phyloP scores from a whole-genome alignment of 30 jellyfish, hydroid and myxozoan genomes.

The Morbakka virulenta region DNA sequence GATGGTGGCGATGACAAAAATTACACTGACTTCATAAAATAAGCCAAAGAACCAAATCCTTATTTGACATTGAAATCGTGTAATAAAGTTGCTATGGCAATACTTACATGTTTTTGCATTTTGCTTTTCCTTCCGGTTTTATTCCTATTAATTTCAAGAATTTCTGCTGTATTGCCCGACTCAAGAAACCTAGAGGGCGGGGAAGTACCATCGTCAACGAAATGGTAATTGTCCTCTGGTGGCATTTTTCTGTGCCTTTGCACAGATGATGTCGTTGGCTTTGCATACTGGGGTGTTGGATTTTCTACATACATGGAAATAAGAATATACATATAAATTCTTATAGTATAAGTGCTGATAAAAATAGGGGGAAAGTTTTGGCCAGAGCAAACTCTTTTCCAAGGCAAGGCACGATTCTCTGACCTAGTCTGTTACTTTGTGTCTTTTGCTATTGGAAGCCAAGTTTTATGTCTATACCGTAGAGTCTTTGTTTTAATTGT shows the following conservation, averaged over 20 bases:
- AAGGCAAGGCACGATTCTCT: not conserved
- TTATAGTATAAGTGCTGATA: too few relatives aligned
- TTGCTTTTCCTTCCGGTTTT: not conserved
- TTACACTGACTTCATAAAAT: too few relatives aligned
- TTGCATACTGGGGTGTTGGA: conserved; percentile 60
- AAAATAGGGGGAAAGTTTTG: too few relatives aligned
- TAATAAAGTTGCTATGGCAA: too few relatives aligned
- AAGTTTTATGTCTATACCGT: too few relatives aligned
- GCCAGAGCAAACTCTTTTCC: too few relatives aligned
- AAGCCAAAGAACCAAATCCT: too few relatives aligned
- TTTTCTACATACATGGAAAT: conserved; percentile 5
- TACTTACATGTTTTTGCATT: too few relatives aligned
- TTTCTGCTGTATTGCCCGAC: not conserved
- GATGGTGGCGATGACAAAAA: too few relatives aligned
- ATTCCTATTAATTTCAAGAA: conserved; percentile 2
- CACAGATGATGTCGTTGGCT: conserved; percentile 75
- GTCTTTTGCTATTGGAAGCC: too few relatives aligned
- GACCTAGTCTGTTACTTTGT: not conserved
- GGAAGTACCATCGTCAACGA: not conserved
- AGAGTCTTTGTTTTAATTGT: too few relatives aligned
- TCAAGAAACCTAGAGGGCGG: not conserved
- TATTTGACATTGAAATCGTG: too few relatives aligned
- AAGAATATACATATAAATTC: not conserved
- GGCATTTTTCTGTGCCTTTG: conserved; percentile 50
- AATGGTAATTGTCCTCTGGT: conserved; percentile 57